These are phyloP conservation scores for Heteromurus nitidus DNA, from an alignment of 2,888 invertebrate species.

Conservation along the genomic window DNA sequence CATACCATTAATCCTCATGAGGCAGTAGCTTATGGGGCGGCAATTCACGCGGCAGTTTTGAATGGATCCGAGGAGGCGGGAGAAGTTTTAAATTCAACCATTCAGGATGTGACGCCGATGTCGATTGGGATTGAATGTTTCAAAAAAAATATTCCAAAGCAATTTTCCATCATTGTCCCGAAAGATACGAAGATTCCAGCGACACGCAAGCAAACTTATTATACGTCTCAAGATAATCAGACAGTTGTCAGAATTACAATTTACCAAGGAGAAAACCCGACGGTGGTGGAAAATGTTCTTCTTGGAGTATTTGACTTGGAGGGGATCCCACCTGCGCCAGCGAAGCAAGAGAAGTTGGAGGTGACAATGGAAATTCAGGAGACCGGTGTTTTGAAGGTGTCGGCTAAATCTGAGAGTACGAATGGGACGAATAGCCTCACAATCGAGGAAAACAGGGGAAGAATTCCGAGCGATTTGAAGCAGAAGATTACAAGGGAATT, in stretches of 20 bases:
- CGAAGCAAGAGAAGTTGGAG: constrained; percentile 53
- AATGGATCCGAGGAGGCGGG: constrained; percentile 44
- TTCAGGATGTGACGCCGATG: constrained; percentile 66
- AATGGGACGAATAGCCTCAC: constrained; percentile 34
- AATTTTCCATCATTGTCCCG: constrained; percentile 48
- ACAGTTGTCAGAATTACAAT: constrained; percentile 55
- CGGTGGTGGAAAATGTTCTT: constrained; percentile 39
- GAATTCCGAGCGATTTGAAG: too few species aligned
- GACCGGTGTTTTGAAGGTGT: constrained; percentile 59
- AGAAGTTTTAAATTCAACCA: too few species aligned
- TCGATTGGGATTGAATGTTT: constrained; percentile 54
- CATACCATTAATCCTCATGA: constrained; percentile 87
- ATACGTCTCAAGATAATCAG: constrained; percentile 63
- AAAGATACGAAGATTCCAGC: constrained; percentile 51
- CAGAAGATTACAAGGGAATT: too few species aligned
- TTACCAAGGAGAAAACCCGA: constrained; percentile 58
- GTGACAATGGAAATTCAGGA: constrained; percentile 55
- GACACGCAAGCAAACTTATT: constrained; percentile 43
- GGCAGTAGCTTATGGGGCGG: constrained; percentile 87
- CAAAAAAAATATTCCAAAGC: background rate
- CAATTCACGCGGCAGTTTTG: constrained; percentile 84
- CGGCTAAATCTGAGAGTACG: constrained; percentile 44
- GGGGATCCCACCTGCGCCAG: constrained; percentile 58
- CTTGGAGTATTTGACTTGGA: constrained; percentile 62
- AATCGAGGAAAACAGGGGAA: constrained; percentile 35